A percentile compares a stretch with the other conserved stretches of the same genome.
These are phyloP conservation scores for Cynopterus sphinx DNA, from an alignment of 2,797 vertebrate species.

Conservation along the genomic window DNA sequence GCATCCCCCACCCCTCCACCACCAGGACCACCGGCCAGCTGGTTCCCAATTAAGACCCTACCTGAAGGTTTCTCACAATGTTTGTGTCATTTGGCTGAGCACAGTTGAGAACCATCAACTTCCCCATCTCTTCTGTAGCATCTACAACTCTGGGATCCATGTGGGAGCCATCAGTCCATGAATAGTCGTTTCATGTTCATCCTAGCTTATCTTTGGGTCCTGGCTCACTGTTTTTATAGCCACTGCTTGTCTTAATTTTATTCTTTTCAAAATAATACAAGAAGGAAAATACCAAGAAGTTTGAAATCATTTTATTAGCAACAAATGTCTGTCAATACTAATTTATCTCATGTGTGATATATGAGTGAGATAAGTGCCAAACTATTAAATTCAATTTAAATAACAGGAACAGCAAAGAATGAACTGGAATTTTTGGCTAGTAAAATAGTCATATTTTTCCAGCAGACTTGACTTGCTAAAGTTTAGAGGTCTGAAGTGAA, in stretches of 20 bases:
- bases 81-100: conserved; percentile 35
- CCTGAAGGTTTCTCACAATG: not conserved
- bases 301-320: conserved; percentile 71
- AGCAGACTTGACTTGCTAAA: conserved; percentile 54
- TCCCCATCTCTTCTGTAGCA: not conserved
- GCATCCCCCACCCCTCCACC: not conserved
- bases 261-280: conserved; percentile 60
- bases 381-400: conserved; percentile 64
- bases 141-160: not conserved
- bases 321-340: conserved; percentile 78
- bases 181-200: conserved; percentile 14
- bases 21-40: not conserved
- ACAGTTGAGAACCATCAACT: not conserved
- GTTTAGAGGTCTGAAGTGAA: conserved; percentile 50
- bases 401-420: conserved; percentile 35
- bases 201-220: not conserved
- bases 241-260: conserved; percentile 64
- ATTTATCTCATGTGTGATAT: conserved; percentile 67
- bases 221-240: conserved; percentile 30
- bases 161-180: not conserved
- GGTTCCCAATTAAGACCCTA: not conserved
- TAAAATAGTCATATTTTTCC: conserved; percentile 31
- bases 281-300: conserved; percentile 57
- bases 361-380: conserved; percentile 62
- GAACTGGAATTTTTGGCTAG: conserved; percentile 68